Evolutionary conservation across 2,888 invertebrate genomes (phyloP), one percentile per base, ranked within the genome.

Genomic region (Synergus umbraculus): DNA sequence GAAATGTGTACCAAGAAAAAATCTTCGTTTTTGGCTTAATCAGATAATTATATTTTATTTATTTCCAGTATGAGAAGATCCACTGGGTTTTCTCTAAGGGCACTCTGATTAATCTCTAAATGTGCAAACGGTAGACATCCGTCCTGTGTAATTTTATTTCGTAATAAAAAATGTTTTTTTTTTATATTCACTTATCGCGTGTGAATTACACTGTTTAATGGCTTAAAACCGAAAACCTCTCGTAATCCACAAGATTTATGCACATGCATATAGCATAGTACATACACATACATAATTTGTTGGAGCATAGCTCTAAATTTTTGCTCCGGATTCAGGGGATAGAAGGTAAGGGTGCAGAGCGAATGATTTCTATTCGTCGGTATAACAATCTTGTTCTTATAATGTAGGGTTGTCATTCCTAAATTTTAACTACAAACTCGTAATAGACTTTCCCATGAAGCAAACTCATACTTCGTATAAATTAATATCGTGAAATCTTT

Each of bases 361-460:
- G 18, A 54, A 77, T 80, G 78, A 78, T 83, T 76, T 78, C 78
- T 77, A 67, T 81, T 63, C 65, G 64, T 63, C 81, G 78, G 76
- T 76, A 78, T 83, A 84, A 83, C 84, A 84, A 84, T 82, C 84
- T 83, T 83, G 81, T 84, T 82, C 84, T 81, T 81, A 44, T 66
- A 80, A 79, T 84, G 79, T 83, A 82, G 81, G 81, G 76, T 82
- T 81, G 73, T 83, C 81, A 78, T 82, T 83, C 79, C 81, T 84
- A 84, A 79, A 84, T 58, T 81, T 79, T 73, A 76, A 83, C 83
- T 79, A 84, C 81, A 84, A 83, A 83, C 84, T 82, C 82, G 82
- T 81, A 84, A 84, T 73, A 73, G 73, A 73, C 73, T 73, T 73
- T 73, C 73, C 73, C 73, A 73, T 73, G 69, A 69, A 69, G 69